These are phyloP conservation scores for Pyrgilauda ruficollis DNA, from an alignment of 2,113 vertebrate species.

Conservation along the genomic window DNA sequence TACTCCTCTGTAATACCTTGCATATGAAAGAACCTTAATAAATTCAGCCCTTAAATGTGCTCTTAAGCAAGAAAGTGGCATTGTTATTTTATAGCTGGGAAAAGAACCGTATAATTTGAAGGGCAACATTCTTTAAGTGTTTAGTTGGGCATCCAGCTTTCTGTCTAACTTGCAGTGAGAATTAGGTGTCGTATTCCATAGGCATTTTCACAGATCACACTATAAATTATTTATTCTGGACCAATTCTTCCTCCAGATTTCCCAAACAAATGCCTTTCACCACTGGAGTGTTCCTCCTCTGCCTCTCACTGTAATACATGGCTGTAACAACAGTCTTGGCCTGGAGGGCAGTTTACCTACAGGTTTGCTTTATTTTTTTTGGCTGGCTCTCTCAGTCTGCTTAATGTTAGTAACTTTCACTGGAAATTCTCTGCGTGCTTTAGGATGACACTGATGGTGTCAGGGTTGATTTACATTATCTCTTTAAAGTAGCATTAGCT, in stretches of 20 bases:
- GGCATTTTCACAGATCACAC: not conserved
- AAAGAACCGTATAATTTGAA: not conserved
- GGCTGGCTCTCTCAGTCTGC: not conserved
- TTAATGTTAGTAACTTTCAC: conserved; percentile 31
- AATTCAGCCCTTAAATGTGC: not conserved
- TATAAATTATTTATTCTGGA: conserved; percentile 23
- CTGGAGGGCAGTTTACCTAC: conserved; percentile 38
- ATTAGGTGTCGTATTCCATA: not conserved
- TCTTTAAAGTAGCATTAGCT: conserved; percentile 45
- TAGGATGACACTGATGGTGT: conserved; percentile 34
- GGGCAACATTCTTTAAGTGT: not conserved
- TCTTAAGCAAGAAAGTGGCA: not conserved
- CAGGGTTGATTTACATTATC: conserved; percentile 44
- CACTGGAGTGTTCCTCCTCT: not conserved
- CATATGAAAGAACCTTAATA: not conserved
- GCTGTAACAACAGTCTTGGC: conserved; percentile 22
- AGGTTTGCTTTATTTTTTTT: conserved; percentile 47
- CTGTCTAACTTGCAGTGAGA: not conserved
- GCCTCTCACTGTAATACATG: not conserved
- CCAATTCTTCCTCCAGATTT: conserved; percentile 3
- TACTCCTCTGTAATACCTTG: not conserved
- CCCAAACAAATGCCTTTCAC: conserved; percentile 34
- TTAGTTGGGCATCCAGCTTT: conserved; percentile 1
- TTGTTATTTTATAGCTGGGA: not conserved
- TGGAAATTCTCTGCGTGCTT: conserved; percentile 35